These are phyloP conservation scores for Aphyosemion australe DNA, from an alignment of 2,113 vertebrate genomes.

Conservation along the genomic window DNA sequence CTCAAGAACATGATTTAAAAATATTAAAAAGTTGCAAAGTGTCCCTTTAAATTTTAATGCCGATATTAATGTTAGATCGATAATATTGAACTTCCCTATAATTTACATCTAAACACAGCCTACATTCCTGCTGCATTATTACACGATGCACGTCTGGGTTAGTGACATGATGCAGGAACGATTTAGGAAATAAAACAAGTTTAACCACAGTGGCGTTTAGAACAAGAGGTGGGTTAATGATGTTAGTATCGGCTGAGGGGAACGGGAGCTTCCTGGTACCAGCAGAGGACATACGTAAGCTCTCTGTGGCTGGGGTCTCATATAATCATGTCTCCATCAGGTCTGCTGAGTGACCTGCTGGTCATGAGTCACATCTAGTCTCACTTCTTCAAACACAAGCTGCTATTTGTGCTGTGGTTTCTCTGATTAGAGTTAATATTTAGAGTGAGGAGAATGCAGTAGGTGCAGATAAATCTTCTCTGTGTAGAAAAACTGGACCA, in stretches of 20 bases:
- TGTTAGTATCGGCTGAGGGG: slow-evolving; percentile 45
- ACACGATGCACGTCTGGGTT: too few relatives aligned
- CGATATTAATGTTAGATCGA: too few relatives aligned
- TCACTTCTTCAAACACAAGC: slow-evolving; percentile 10
- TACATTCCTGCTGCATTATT: too few relatives aligned
- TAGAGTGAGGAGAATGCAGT: slow-evolving; percentile 2
- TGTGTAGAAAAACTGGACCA: background rate
- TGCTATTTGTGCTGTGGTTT: slow-evolving; percentile 21
- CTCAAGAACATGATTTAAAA: too few relatives aligned
- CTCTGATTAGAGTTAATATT: slow-evolving; percentile 24
- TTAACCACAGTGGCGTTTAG: slow-evolving; percentile 11
- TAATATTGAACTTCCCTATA: too few relatives aligned
- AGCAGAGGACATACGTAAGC: slow-evolving; percentile 18
- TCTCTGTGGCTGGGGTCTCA: slow-evolving; percentile 7
- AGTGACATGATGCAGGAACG: too few relatives aligned
- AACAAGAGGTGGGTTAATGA: slow-evolving; percentile 40
- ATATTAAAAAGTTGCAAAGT: too few relatives aligned
- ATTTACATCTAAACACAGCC: too few relatives aligned
- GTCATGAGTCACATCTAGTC: slow-evolving; percentile 34
- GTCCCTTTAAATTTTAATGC: too few relatives aligned
- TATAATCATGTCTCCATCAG: slow-evolving; percentile 27
- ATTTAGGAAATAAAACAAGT: slow-evolving; percentile 3
- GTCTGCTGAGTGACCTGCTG: slow-evolving; percentile 16
- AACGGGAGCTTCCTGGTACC: slow-evolving; percentile 29
- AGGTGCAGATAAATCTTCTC: slow-evolving; percentile 7